Conservation (phyloP, 2,888 invertebrate species). For the Thera obeliscata region DNA sequence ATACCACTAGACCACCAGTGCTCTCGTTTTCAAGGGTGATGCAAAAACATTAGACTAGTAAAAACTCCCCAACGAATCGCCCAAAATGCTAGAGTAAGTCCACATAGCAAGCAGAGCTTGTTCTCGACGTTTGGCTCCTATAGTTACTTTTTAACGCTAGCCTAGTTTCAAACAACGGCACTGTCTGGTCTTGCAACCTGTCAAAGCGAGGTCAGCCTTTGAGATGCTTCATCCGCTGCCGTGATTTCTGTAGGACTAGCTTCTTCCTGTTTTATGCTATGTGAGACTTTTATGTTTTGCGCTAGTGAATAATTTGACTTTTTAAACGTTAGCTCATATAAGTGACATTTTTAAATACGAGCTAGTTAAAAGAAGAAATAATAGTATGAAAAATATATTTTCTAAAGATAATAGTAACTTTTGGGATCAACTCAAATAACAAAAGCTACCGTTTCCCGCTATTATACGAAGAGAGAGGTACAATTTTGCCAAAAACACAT, state of each 20-base stretch:
- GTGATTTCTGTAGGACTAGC: slow-evolving; percentile 25
- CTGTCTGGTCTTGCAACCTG: slow-evolving; percentile 45
- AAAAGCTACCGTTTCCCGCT: too few species aligned
- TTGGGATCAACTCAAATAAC: too few species aligned
- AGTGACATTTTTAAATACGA: too few species aligned
- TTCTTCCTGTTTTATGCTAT: slow-evolving; percentile 5
- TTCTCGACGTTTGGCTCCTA: slow-evolving; percentile 39
- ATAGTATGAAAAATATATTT: too few species aligned
- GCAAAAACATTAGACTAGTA: too few species aligned
- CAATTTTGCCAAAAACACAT: too few species aligned
- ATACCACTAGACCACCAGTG: too few species aligned
- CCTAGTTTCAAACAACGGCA: slow-evolving; percentile 58
- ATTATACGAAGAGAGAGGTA: too few species aligned
- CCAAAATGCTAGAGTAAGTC: background rate
- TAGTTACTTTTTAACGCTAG: slow-evolving; percentile 55
- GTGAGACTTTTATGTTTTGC: background rate
- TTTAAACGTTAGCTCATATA: background rate
- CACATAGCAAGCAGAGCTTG: slow-evolving; percentile 5
- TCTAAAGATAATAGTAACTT: too few species aligned
- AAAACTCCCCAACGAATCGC: too few species aligned
- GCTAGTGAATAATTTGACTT: background rate
- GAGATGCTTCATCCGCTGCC: slow-evolving; percentile 44
- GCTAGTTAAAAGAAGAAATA: too few species aligned
- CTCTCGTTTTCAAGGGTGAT: too few species aligned
- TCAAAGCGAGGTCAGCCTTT: slow-evolving; percentile 66